A percentile compares a stretch with the other conserved stretches of the same genome.
Conservation (phyloP, 2,797 vertebrate genomes). For the Sparidentex hasta region DNA sequence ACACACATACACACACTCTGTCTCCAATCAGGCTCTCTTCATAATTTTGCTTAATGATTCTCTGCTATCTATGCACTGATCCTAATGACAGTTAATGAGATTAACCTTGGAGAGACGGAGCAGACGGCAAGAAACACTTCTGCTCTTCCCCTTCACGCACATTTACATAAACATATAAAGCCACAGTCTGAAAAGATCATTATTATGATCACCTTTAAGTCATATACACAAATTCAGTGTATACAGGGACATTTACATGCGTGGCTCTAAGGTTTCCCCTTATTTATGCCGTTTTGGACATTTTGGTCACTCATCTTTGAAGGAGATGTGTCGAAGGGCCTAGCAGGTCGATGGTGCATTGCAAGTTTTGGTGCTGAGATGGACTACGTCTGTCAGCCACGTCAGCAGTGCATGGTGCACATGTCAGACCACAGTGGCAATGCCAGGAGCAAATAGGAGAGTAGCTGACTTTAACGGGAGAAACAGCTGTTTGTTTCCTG, state of each 20-base stretch:
- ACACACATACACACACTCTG: neutral
- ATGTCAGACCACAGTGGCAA: neutral
- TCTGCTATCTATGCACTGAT: constrained; percentile 55
- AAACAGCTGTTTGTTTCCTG: too few relatives aligned
- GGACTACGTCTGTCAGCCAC: too few relatives aligned
- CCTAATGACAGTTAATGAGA: constrained; percentile 64
- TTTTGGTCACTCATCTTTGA: neutral
- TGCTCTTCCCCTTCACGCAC: neutral
- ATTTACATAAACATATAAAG: neutral
- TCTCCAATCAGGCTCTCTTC: constrained; percentile 45
- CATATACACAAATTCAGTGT: neutral
- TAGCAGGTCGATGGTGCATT: constrained; percentile 2
- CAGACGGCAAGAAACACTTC: constrained; percentile 6
- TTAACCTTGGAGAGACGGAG: constrained; percentile 71
- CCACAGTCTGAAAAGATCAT: neutral
- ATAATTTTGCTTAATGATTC: constrained; percentile 66
- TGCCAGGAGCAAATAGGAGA: neutral
- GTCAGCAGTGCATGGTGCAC: too few relatives aligned
- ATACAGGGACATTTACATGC: neutral
- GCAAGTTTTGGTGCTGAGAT: constrained; percentile 25
- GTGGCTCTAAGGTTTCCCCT: neutral
- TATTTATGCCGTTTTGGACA: neutral
- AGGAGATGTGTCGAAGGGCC: neutral
- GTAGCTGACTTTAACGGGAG: too few relatives aligned
- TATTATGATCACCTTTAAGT: neutral